Evolutionary conservation across 1,140 invertebrate genomes (phyloP).

Genomic region (Muscidifurax raptorellus): DNA sequence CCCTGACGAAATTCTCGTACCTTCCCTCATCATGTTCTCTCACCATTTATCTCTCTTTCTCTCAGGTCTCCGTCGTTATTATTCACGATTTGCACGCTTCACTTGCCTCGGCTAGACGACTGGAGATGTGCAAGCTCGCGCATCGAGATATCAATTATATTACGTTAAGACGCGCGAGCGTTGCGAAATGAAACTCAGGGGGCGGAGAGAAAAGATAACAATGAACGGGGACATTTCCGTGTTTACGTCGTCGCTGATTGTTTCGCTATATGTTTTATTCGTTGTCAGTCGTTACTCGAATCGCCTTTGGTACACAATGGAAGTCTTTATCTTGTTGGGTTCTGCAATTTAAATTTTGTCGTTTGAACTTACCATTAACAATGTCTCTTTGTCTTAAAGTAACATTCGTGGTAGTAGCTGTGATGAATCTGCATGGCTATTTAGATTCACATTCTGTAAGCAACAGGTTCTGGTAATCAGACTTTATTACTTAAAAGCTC

Average conservation of each 20-base stretch:
- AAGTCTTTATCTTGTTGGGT: too few relatives aligned
- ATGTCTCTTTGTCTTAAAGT: too few relatives aligned
- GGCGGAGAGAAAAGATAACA: background rate
- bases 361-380: too few relatives aligned
- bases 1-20: background rate
- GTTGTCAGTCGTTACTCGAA: background rate
- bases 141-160: conserved; percentile 39
- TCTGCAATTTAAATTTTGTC: too few relatives aligned
- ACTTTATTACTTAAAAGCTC: background rate
- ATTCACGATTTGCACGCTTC: conserved; percentile 17
- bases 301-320: too few relatives aligned
- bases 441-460: background rate
- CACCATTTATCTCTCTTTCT: background rate
- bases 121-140: background rate
- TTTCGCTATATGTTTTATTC: background rate
- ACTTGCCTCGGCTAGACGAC: background rate
- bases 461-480: background rate
- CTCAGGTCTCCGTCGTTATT: conserved; percentile 15
- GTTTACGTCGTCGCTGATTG: background rate
- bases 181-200: conserved; percentile 16
- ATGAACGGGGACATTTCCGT: background rate
- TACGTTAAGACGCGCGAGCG: background rate
- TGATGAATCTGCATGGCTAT: too few relatives aligned
- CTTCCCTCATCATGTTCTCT: too few relatives aligned
- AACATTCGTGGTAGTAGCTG: too few relatives aligned